A percentile compares a stretch with the other conserved stretches of the same genome.
Conservation (phyloP, 2,113 vertebrate genomes). For the Hippocampus comes region DNA sequence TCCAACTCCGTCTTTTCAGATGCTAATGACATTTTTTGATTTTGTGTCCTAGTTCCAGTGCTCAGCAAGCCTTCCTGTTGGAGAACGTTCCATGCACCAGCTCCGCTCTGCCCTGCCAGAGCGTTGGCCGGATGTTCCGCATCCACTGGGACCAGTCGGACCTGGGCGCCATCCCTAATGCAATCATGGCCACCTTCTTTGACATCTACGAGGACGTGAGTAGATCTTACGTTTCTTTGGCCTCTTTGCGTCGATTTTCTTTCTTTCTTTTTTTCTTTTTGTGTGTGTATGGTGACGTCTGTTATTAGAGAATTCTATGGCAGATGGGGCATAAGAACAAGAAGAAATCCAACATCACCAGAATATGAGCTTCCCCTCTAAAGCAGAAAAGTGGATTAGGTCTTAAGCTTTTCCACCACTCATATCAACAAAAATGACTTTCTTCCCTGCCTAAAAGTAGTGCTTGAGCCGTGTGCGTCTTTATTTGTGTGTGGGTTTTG, state of each 20-base stretch:
- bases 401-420: conserved; percentile 18
- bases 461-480: conserved; percentile 17
- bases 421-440: conserved; percentile 30
- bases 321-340: conserved; percentile 11
- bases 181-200: conserved; percentile 87
- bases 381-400: conserved; percentile 45
- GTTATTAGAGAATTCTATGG: background rate
- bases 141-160: conserved; percentile 90
- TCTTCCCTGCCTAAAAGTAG: conserved; percentile 10
- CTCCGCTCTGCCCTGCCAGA: conserved; percentile 67
- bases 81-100: conserved; percentile 87
- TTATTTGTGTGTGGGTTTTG: background rate
- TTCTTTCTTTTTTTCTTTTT: background rate
- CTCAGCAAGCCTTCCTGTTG: conserved; percentile 87
- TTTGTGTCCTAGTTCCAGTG: conserved; percentile 62
- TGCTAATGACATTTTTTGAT: background rate
- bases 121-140: conserved; percentile 79
- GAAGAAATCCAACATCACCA: conserved; percentile 10
- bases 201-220: conserved; percentile 98
- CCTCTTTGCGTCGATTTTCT: background rate
- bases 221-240: conserved; percentile 27
- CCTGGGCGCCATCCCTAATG: conserved; percentile 84
- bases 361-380: conserved; percentile 26
- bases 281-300: background rate
- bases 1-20: background rate